A percentile compares a stretch with the other conserved stretches of the same genome.
Evolutionary conservation across 2,797 vertebrate genomes (phyloP).

Genomic region (Selene dorsalis): DNA sequence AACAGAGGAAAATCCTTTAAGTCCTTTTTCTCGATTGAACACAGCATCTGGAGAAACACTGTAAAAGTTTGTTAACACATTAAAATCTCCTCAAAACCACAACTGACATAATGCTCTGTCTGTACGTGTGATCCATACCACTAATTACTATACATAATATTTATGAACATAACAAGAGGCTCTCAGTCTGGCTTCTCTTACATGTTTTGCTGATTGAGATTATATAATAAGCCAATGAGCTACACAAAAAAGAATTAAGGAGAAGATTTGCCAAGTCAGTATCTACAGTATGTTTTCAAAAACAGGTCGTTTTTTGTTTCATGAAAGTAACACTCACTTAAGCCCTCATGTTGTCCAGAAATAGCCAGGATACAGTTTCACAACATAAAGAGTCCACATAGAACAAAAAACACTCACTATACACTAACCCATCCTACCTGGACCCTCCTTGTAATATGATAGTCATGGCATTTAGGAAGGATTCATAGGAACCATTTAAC

Average conservation of each 20-base stretch:
- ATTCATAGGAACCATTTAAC: constrained; percentile 13
- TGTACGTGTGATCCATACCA: no score
- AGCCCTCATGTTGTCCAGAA: constrained; percentile 12
- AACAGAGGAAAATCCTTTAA: background rate
- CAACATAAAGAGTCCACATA: constrained; percentile 28
- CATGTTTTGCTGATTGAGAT: background rate
- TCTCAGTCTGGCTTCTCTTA: background rate
- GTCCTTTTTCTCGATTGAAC: background rate
- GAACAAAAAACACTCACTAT: constrained; percentile 25
- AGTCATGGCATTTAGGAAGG: constrained; percentile 14
- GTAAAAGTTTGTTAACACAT: background rate
- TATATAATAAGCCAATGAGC: background rate
- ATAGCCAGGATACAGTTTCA: constrained; percentile 37
- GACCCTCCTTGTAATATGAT: constrained; percentile 40
- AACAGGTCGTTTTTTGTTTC: background rate
- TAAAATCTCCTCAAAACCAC: background rate
- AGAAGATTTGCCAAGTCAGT: background rate
- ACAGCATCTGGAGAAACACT: background rate
- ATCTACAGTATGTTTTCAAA: no score
- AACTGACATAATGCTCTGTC: background rate
- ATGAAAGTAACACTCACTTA: background rate
- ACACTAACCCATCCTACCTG: constrained; percentile 3
- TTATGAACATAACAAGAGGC: background rate
- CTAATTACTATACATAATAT: background rate
- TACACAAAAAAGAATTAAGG: background rate